These are phyloP conservation scores for Dipus sagitta DNA, from an alignment of 2,797 vertebrate species.

Conservation along the genomic window DNA sequence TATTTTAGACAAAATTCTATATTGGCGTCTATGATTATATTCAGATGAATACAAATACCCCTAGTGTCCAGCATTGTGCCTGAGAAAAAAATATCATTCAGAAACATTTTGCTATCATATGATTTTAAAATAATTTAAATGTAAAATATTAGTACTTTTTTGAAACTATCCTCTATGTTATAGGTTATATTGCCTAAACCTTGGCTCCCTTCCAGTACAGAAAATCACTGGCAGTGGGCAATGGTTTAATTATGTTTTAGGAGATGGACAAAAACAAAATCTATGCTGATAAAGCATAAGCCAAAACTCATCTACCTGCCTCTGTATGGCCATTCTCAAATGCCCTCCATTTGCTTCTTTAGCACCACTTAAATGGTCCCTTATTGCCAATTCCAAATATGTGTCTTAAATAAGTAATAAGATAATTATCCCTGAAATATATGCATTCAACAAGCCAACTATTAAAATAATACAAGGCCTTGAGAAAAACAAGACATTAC, in stretches of 20 bases:
- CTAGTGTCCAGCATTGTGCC: background rate
- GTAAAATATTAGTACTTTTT: constrained; percentile 64
- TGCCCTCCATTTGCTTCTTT: constrained; percentile 74
- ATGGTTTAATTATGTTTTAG: constrained; percentile 76
- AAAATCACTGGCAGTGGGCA: constrained; percentile 53
- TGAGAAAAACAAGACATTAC: constrained; percentile 62
- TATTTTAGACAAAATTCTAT: background rate
- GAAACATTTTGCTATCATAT: background rate
- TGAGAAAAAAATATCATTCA: constrained; percentile 1
- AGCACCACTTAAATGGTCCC: constrained; percentile 75
- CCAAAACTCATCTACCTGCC: constrained; percentile 72
- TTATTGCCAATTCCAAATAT: constrained; percentile 78
- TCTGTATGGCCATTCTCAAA: constrained; percentile 66
- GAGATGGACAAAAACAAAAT: constrained; percentile 70
- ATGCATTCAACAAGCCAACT: constrained; percentile 67
- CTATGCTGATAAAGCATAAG: constrained; percentile 62
- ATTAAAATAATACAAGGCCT: constrained; percentile 74
- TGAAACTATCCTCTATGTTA: constrained; percentile 17
- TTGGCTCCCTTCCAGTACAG: constrained; percentile 57
- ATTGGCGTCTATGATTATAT: background rate
- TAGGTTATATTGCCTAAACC: constrained; percentile 22
- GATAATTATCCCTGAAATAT: constrained; percentile 76
- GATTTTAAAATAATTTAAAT: background rate
- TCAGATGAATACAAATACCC: background rate
- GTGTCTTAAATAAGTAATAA: constrained; percentile 83